Percentiles rank a stretch among this genome's conserved stretches.
Conservation (phyloP, 2,797 vertebrate species). For the Chelidonichthys spinosus region DNA sequence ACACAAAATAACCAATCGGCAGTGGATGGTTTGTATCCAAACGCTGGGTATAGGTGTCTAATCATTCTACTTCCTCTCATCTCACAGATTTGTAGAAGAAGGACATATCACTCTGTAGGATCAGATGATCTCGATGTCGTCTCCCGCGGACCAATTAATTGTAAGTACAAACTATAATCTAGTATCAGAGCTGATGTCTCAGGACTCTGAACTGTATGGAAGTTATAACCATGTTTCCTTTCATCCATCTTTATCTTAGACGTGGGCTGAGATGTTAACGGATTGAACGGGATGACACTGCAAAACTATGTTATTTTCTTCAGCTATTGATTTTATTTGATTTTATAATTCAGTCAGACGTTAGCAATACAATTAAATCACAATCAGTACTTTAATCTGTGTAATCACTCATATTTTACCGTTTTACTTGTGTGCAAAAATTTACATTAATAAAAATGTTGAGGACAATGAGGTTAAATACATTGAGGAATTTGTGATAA, state of each 20-base stretch:
- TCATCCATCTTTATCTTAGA: neutral
- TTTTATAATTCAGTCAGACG: neutral
- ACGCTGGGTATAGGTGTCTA: neutral
- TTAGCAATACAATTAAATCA: too few relatives aligned
- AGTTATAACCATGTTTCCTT: neutral
- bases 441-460: neutral
- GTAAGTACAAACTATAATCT: neutral
- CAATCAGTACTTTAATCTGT: neutral
- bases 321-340: neutral
- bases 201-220: neutral
- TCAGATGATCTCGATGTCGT: too few relatives aligned
- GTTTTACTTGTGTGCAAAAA: neutral
- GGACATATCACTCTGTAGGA: neutral
- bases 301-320: neutral
- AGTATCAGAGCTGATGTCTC: neutral
- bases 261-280: neutral
- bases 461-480: too few relatives aligned
- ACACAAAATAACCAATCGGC: neutral
- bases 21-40: neutral
- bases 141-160: neutral
- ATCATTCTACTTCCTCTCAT: neutral
- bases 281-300: neutral
- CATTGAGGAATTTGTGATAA: too few relatives aligned
- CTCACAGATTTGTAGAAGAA: slow-evolving; percentile 22
- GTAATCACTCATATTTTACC: neutral